Percentiles rank a stretch among this genome's conserved stretches.
These are phyloP conservation scores for Tipula confusa DNA, from an alignment of 2,888 invertebrate species.

Conservation along the genomic window DNA sequence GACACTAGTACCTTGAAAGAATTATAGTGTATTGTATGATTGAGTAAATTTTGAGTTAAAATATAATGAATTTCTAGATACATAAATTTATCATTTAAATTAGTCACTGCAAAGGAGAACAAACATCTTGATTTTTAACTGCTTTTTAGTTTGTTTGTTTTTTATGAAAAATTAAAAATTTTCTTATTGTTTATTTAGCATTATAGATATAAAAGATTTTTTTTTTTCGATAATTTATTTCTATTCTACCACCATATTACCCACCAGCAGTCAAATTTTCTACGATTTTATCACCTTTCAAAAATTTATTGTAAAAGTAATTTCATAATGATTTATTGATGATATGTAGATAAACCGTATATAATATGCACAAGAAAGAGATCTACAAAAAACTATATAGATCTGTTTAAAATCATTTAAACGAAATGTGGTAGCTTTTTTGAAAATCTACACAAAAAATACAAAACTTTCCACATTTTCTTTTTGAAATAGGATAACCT, in stretches of 20 bases:
- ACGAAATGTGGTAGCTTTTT: not conserved
- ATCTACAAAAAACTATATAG: not conserved
- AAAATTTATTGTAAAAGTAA: not conserved
- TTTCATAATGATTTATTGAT: not conserved
- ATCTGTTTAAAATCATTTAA: not conserved
- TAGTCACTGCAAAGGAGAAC: not conserved
- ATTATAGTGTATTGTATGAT: no score
- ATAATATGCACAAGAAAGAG: not conserved
- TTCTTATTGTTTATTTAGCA: not conserved
- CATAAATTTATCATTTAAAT: no score
- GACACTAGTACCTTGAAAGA: no score
- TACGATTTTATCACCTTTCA: not conserved
- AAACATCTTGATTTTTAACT: not conserved
- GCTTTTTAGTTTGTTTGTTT: not conserved
- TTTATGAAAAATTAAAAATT: not conserved
- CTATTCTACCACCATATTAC: not conserved
- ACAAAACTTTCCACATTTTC: not conserved
- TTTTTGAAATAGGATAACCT: conserved; percentile 12
- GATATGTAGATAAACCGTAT: not conserved
- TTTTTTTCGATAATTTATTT: not conserved
- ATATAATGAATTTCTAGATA: no score
- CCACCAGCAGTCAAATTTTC: not conserved
- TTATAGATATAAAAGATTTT: no score
- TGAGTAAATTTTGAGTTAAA: no score
- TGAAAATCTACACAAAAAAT: not conserved